Evolutionary conservation across 2,797 vertebrate species (phyloP).

Genomic region (Tenualosa thibaudeaui): DNA sequence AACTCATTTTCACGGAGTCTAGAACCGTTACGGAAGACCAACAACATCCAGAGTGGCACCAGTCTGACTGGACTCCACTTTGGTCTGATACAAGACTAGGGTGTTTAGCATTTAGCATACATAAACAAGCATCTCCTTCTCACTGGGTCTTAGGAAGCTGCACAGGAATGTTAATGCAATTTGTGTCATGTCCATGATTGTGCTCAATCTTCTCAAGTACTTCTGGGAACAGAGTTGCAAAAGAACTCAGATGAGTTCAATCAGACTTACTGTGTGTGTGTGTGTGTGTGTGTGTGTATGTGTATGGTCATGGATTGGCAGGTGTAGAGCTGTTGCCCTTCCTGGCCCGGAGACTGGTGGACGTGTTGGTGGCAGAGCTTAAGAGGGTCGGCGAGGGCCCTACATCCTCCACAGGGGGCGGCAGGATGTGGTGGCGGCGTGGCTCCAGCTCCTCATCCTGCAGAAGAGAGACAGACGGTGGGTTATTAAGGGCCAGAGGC

Average conservation of each 20-base stretch:
- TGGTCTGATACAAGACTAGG: background rate
- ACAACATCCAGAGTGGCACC: background rate
- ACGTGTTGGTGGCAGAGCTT: background rate
- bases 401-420: background rate
- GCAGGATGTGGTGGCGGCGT: background rate
- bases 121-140: background rate
- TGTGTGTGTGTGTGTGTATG: background rate
- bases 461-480: conserved; percentile 20
- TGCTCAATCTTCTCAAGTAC: background rate
- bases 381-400: conserved; percentile 32
- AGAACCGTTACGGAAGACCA: background rate
- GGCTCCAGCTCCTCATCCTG: conserved; percentile 75
- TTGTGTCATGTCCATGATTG: background rate
- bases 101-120: background rate
- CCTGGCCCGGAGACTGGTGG: conserved; percentile 38
- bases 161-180: background rate
- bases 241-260: background rate
- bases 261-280: background rate
- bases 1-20: background rate
- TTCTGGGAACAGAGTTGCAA: background rate
- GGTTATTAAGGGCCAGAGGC: background rate
- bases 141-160: background rate
- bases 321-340: conserved; percentile 41
- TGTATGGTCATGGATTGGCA: background rate
- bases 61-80: background rate